Percentiles rank a stretch among this genome's conserved stretches.
Evolutionary conservation across 2,888 invertebrate genomes (phyloP).

Genomic region (Eupeodes latifasciatus): DNA sequence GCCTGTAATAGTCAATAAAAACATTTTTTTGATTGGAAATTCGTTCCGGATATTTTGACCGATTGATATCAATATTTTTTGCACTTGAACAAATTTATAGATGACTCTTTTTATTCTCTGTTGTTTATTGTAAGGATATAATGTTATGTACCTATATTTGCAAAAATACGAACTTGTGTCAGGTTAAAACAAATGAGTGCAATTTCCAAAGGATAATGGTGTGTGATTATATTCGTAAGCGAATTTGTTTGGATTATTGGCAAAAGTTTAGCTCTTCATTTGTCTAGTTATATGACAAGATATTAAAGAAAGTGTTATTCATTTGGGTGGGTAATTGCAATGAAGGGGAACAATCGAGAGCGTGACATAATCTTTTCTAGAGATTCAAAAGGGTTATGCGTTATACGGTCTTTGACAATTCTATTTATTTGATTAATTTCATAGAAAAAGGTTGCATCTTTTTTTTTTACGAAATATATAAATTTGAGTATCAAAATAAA

Average conservation of each 20-base stretch:
- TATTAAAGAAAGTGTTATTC: slow-evolving; percentile 41
- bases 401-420: not conserved
- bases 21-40: slow-evolving; percentile 71
- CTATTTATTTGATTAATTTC: too few relatives aligned
- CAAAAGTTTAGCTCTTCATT: slow-evolving; percentile 55
- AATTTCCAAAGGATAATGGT: slow-evolving; percentile 61
- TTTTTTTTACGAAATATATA: too few relatives aligned
- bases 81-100: slow-evolving; percentile 23
- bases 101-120: slow-evolving; percentile 17
- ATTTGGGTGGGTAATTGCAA: slow-evolving; percentile 26
- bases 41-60: slow-evolving; percentile 76
- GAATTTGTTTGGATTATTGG: slow-evolving; percentile 64
- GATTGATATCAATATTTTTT: slow-evolving; percentile 73
- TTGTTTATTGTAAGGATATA: slow-evolving; percentile 51
- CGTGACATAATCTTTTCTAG: not conserved
- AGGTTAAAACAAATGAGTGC: slow-evolving; percentile 57
- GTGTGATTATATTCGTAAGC: slow-evolving; percentile 54
- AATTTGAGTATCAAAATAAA: too few relatives aligned
- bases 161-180: slow-evolving; percentile 36
- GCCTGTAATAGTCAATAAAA: slow-evolving; percentile 39
- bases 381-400: not conserved
- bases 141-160: slow-evolving; percentile 2
- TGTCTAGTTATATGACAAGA: slow-evolving; percentile 46
- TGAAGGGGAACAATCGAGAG: not conserved
- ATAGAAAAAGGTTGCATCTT: too few relatives aligned